Evolutionary conservation across 2,113 vertebrate species (phyloP).

Genomic region (Manacus vitellinus): DNA sequence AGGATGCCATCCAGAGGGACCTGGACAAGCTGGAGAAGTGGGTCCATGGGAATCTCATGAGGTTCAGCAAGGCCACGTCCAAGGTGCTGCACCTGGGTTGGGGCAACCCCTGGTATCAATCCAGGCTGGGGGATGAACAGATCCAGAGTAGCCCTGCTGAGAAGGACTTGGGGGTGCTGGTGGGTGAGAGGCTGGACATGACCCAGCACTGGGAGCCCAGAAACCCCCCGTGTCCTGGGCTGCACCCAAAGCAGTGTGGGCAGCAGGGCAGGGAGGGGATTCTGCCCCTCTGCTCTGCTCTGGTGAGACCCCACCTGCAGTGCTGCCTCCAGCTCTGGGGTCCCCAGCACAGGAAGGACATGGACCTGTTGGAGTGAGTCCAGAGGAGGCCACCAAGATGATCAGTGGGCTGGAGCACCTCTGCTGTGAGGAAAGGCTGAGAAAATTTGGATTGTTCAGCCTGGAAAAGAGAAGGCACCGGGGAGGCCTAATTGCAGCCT

Average conservation of each 20-base stretch:
- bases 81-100: fast-evolving
- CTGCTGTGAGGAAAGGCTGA: not conserved
- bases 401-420: not conserved
- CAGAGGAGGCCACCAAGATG: not conserved
- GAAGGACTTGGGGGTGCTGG: not conserved
- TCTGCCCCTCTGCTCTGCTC: not conserved
- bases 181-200: not conserved
- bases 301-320: not conserved
- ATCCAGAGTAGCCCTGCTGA: not conserved
- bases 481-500: fast-evolving
- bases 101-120: fast-evolving
- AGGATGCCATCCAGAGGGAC: not conserved
- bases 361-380: not conserved
- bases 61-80: not conserved
- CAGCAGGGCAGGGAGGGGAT: not conserved
- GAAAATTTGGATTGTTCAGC: fast-evolving
- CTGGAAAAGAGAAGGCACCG: fast-evolving
- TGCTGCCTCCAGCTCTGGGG: not conserved
- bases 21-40: fast-evolving
- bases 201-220: not conserved
- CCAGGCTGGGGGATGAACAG: not conserved
- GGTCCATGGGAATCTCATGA: not conserved
- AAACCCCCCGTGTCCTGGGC: not conserved
- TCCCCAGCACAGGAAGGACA: not conserved
- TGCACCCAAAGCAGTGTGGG: not conserved